These are phyloP conservation scores for Lithobates pipiens DNA, from an alignment of 2,797 vertebrate species.

Conservation along the genomic window DNA sequence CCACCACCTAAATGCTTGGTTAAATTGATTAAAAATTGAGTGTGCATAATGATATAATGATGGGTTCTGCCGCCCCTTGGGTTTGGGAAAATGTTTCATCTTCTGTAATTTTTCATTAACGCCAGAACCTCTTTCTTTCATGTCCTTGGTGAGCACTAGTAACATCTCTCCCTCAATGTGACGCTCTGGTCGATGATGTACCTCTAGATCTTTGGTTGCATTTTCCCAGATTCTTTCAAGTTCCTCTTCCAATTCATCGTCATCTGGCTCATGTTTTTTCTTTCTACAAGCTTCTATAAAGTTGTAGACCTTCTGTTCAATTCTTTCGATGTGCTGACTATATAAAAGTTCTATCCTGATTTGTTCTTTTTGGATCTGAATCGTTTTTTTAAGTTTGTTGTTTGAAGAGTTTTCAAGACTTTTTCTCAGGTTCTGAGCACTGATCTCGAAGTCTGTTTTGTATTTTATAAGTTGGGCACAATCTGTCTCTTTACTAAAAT, in stretches of 20 bases:
- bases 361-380: constrained; percentile 67
- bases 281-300: constrained; percentile 69
- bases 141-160: constrained; percentile 71
- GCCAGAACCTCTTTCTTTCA: constrained; percentile 68
- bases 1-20: too few species aligned
- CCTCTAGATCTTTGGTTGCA: constrained; percentile 63
- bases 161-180: constrained; percentile 71
- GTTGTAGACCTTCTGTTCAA: constrained; percentile 69
- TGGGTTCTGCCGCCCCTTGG: not conserved
- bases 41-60: too few species aligned
- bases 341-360: constrained; percentile 70
- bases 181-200: constrained; percentile 63
- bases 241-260: constrained; percentile 71
- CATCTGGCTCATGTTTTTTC: constrained; percentile 60
- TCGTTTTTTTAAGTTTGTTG: constrained; percentile 66
- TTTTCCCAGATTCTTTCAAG: constrained; percentile 75
- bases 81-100: constrained; percentile 59
- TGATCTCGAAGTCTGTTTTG: constrained; percentile 68
- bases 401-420: constrained; percentile 63
- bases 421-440: constrained; percentile 66
- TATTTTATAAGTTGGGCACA: constrained; percentile 70
- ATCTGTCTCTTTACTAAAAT: constrained; percentile 67
- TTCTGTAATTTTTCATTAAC: constrained; percentile 70
- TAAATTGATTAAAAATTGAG: too few species aligned
- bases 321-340: constrained; percentile 62